Evolutionary conservation across 2,888 invertebrate genomes (phyloP), one percentile per base, ranked within the genome.

Genomic region (Scaptodrosophila latifasciaeformis): DNA sequence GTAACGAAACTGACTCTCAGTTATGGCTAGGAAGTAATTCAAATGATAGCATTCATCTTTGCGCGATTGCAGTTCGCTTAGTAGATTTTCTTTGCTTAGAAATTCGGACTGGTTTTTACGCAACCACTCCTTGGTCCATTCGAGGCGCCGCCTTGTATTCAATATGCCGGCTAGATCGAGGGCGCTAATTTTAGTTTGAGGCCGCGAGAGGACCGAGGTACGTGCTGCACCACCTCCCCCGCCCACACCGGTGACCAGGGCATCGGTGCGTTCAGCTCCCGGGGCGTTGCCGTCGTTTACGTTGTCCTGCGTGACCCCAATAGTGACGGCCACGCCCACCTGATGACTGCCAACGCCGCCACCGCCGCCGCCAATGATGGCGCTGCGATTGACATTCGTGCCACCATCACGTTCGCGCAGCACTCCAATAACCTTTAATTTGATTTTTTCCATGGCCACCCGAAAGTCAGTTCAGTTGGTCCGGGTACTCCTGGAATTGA

Each of bases 101-200:
- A 85, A 84, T 51, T 85, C 83, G 6, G 81, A 70, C 55, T 84
- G 84, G 55, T 85, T 83, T 50, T 85, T 85, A 50, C 79, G 81
- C 54, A 85, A 65, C 85, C 85, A 85, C 57, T 85, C 85, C 62
- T 82, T 82, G 35, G 85, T 85, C 85, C 85, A 85, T 55, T 85
- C 85, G 10, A 84, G 72, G 5, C 84, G 74, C 27, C 84, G 69
- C 24, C 83, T 78, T 10, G 84, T 82, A 30, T 84, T 84, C 31
- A 84, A 62, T 51, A 85, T 84, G 27, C 84, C 84, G 50, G 84
- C 83, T 50, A 84, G 59, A 50, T 84, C 82, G n/a, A 81, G 56
- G 10, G 82, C 69, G 44, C 82, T 81, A 55, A 82, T 69, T 63
- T 80, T 82, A 1, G 82, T 81, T 39, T 76, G 75, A 0, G 75